Evolutionary conservation across 2,113 vertebrate species (phyloP).

Genomic region (Ophthalmolycus amberensis): DNA sequence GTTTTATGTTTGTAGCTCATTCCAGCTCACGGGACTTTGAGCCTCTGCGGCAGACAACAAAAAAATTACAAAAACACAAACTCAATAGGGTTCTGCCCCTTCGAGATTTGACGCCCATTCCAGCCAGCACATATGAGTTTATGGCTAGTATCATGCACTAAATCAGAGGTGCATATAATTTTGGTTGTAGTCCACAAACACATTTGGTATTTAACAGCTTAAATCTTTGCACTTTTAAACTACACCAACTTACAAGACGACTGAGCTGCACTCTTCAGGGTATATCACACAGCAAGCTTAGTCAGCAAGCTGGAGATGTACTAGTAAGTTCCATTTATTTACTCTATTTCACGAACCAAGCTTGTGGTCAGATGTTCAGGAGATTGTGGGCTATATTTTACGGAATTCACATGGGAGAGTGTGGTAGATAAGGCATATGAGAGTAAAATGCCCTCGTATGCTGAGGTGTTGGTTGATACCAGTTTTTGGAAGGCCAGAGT

Average conservation of each 20-base stretch:
- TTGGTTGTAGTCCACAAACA: neutral
- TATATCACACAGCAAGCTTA: slow-evolving; percentile 10
- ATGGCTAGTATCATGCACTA: neutral
- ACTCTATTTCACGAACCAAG: too few relatives aligned
- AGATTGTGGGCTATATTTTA: slow-evolving; percentile 19
- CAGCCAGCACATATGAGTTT: neutral
- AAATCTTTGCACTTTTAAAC: neutral
- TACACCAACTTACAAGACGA: neutral
- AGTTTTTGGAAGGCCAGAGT: slow-evolving; percentile 11
- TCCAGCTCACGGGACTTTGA: neutral
- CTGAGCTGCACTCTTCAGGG: neutral
- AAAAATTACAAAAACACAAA: too few relatives aligned
- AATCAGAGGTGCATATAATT: neutral
- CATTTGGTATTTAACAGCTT: neutral
- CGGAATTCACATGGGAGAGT: neutral
- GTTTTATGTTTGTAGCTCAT: neutral
- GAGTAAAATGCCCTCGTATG: slow-evolving; percentile 18
- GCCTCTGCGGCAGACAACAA: neutral
- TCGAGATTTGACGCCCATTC: too few relatives aligned
- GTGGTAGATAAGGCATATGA: slow-evolving; percentile 20
- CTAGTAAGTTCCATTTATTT: slow-evolving; percentile 22
- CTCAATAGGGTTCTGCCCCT: too few relatives aligned
- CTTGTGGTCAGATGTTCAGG: slow-evolving; percentile 5
- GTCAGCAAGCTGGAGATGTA: slow-evolving; percentile 22
- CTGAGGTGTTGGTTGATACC: slow-evolving; percentile 9